Percentiles rank a stretch among this genome's conserved stretches.
phyloP scores from a whole-genome alignment of 2,888 invertebrate species.

The Melitaea athalia region DNA sequence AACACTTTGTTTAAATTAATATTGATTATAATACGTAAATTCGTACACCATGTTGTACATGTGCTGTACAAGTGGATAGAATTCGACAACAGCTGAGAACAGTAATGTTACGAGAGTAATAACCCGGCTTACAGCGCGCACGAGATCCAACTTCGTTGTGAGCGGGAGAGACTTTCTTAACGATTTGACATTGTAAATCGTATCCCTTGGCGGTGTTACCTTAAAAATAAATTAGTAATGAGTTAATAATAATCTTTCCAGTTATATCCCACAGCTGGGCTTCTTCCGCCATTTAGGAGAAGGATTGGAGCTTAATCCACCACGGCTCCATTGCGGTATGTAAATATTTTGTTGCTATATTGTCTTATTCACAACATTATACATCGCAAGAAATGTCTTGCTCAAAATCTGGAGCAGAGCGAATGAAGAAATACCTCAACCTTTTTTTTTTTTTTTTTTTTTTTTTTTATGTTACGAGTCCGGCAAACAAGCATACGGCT shows the following conservation, averaged over 20 bases:
- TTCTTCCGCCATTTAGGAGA: too few relatives aligned
- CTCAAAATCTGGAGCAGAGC: too few relatives aligned
- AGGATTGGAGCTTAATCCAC: too few relatives aligned
- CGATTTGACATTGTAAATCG: constrained; percentile 51
- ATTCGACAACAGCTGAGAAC: constrained; percentile 55
- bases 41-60: constrained; percentile 45
- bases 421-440: too few relatives aligned
- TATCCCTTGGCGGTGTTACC: constrained; percentile 63
- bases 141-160: constrained; percentile 50
- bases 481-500: too few relatives aligned
- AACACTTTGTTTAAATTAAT: constrained; percentile 7
- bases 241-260: neutral
- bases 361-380: too few relatives aligned
- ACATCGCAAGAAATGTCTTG: too few relatives aligned
- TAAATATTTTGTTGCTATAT: too few relatives aligned
- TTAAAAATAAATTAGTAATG: constrained; percentile 41
- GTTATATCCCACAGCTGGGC: too few relatives aligned
- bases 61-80: constrained; percentile 57
- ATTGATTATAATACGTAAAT: constrained; percentile 46
- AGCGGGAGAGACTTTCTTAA: constrained; percentile 58
- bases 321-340: too few relatives aligned
- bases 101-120: constrained; percentile 55
- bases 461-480: too few relatives aligned
- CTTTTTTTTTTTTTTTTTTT: too few relatives aligned
- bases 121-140: constrained; percentile 57